phyloP scores from a whole-genome alignment of 2,113 vertebrate species.

The Urocitellus parryii region DNA sequence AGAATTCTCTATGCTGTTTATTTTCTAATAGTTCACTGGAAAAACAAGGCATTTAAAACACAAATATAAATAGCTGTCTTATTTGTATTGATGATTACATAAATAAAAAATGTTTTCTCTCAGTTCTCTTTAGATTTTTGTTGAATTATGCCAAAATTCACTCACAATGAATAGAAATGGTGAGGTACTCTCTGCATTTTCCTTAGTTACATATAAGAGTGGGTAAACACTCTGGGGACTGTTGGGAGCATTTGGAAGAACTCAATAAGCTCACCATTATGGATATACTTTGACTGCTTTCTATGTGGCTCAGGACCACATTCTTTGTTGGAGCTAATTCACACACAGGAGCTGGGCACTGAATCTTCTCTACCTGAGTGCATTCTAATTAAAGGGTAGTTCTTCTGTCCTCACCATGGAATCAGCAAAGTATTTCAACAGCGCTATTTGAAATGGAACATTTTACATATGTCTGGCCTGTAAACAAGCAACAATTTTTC shows the following conservation, averaged over 20 bases:
- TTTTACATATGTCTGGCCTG: neutral
- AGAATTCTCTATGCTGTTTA: neutral
- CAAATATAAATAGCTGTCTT: neutral
- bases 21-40: neutral
- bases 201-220: neutral
- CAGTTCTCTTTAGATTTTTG: neutral
- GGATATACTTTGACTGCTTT: neutral
- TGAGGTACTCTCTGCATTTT: neutral
- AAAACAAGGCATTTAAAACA: constrained; percentile 3
- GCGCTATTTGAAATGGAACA: neutral
- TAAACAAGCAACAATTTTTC: neutral
- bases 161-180: neutral
- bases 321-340: neutral
- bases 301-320: neutral
- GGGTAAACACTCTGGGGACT: neutral
- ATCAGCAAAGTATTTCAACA: neutral
- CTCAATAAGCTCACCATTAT: neutral
- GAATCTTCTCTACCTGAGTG: neutral
- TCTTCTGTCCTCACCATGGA: neutral
- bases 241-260: neutral
- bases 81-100: neutral
- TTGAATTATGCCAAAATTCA: constrained; percentile 5
- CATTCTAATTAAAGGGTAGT: neutral
- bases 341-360: neutral
- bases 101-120: neutral